These are phyloP conservation scores for Acanthacorydalis orientalis DNA, from an alignment of 2,888 invertebrate species.

Conservation along the genomic window DNA sequence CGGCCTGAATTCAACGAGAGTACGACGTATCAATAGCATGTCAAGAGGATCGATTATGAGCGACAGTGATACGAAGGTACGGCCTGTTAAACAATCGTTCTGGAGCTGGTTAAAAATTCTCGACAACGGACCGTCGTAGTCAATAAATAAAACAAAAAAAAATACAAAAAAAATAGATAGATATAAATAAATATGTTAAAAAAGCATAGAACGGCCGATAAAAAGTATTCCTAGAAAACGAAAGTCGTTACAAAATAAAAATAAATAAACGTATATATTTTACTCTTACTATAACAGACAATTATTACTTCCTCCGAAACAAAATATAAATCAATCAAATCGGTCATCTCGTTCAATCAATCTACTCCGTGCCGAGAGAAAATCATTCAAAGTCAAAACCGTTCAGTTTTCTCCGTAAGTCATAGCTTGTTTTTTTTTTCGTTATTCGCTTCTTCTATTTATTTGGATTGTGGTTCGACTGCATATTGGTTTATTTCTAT, in stretches of 20 bases:
- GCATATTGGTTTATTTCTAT: constrained; percentile 14
- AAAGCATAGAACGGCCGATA: no score
- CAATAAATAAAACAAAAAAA: constrained; percentile 8
- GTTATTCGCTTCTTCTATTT: constrained; percentile 15
- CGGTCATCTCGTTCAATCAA: not conserved
- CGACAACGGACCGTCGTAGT: constrained; percentile 33
- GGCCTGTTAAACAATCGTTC: constrained; percentile 46
- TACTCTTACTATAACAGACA: no score
- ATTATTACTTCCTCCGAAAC: not conserved
- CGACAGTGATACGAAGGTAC: constrained; percentile 47
- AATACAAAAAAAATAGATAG: not conserved
- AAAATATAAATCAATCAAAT: not conserved
- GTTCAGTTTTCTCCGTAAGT: constrained; percentile 38
- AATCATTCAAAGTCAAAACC: not conserved
- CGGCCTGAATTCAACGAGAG: constrained; percentile 11
- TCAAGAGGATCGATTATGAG: constrained; percentile 7
- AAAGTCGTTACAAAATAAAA: no score
- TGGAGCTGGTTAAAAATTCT: constrained; percentile 49
- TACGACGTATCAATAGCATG: constrained; percentile 19
- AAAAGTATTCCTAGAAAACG: no score
- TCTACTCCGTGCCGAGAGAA: not conserved
- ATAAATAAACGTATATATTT: no score
- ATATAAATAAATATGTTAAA: no score
- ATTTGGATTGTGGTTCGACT: constrained; percentile 7
- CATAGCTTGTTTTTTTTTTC: constrained; percentile 17